Evolutionary conservation across 2,797 vertebrate species (phyloP), one percentile per base, ranked within the genome.

Genomic region (Pangasius macronema): DNA sequence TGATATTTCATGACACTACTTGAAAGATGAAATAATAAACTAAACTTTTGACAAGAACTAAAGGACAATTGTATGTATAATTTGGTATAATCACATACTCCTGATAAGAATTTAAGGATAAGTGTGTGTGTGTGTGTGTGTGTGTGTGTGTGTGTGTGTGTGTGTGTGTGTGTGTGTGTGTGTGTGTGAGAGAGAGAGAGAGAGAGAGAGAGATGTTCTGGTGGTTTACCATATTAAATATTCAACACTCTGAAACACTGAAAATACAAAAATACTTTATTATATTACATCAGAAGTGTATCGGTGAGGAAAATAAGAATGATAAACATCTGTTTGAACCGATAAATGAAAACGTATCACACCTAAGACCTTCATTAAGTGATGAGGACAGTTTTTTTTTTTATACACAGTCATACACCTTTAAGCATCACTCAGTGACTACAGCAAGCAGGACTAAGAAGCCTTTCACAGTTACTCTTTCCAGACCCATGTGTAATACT

Each of bases 191-290:
- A 27, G 8, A 46, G 4, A 30, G 13, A 42, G 39, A 75, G 5
- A 46, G 42, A 13, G 20, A 33, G 4, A 18, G 5, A 13, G 42
- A 76, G 16, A 51, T 18, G n/a, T 49, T 39, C 33, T 53, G 7
- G 14, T 79, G 51, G 16, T 79, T 79, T 55, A 55, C 8, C 51
- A 27, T 14, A 33, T 81, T 81, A 42, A 81, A 49, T 63, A 61
- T 61, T 81, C 27, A 59, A 39, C 33, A 51, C 6, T 5, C 0
- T 5, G 1, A 51, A 82, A 67, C 18, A 82, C 0, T 24, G 16
- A 67, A 49, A 30, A 2, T 83, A 68, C 5, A 83, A 83, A 83
- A 83, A 83, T 83, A 83, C 18, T 83, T 83, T 83, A 83, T 83
- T 83, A 83, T 36, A 83, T 83, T 30, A 49, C 39, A 82, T 65